These are phyloP conservation scores for Ephialtes manifestator DNA, from an alignment of 2,888 invertebrate species.

Conservation along the genomic window DNA sequence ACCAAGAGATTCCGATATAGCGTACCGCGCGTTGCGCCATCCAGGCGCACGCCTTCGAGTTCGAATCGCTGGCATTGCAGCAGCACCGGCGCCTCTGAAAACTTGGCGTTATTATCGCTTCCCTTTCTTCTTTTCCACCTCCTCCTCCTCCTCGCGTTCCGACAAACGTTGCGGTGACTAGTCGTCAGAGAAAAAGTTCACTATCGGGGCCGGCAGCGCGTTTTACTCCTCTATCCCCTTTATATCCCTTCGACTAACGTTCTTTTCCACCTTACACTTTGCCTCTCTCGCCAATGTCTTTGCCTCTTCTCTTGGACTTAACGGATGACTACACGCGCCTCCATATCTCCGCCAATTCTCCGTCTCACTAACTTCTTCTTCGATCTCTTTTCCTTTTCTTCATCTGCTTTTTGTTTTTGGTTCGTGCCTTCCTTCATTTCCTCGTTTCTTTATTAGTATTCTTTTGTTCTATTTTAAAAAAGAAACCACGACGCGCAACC, in stretches of 20 bases:
- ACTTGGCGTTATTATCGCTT: slow-evolving; percentile 76
- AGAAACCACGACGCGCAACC: not conserved
- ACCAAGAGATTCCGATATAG: slow-evolving; percentile 6
- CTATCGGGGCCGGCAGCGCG: slow-evolving; percentile 38
- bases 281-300: not conserved
- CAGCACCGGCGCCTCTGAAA: slow-evolving; percentile 68
- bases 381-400: not conserved
- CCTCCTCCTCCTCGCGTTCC: slow-evolving; percentile 33
- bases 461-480: not conserved
- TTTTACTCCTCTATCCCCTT: slow-evolving; percentile 16
- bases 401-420: not conserved
- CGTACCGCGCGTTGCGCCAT: slow-evolving; percentile 5
- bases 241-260: slow-evolving; percentile 22
- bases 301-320: slow-evolving; percentile 61
- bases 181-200: slow-evolving; percentile 62
- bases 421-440: not conserved
- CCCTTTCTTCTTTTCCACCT: slow-evolving; percentile 38
- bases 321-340: slow-evolving; percentile 69
- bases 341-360: slow-evolving; percentile 52
- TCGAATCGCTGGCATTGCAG: slow-evolving; percentile 24
- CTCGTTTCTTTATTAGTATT: slow-evolving; percentile 37
- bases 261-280: slow-evolving; percentile 44
- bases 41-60: slow-evolving; percentile 31
- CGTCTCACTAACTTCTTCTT: slow-evolving; percentile 44
- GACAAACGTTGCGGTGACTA: slow-evolving; percentile 61